Evolutionary conservation across 2,113 vertebrate species (phyloP), one percentile per base, ranked within the genome.

Genomic region (Uria aalge): DNA sequence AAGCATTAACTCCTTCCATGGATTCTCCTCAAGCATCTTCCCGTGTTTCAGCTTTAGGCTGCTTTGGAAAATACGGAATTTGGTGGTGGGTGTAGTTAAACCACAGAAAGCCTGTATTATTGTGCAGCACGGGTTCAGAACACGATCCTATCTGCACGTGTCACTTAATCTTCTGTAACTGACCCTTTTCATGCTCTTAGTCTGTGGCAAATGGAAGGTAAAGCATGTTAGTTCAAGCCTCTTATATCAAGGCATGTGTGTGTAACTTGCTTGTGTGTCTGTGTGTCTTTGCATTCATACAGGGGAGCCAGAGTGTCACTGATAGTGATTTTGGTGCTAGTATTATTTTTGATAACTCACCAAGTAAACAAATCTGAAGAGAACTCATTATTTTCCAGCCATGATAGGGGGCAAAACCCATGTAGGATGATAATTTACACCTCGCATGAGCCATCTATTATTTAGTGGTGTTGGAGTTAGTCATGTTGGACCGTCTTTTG

Each of bases 1-100:
- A 96, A 69, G n/a, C 15, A 2, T 94, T 97, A 95, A 90, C 94
- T 88, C 93, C 40, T 96, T 94, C 77, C 30, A 11, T 30, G 63
- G 50, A 66, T 79, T 93, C 72, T 77, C 21, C 71, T 36, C 1
- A 1, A 89, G 57, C 57, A n/a, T 56, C 40, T 90, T 94, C 23
- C 36, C 1, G 1, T 82, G 48, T 17, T 85, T 95, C 95, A 53
- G 45, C 52, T 92, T 77, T 67, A 73, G 72, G 26, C 52, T 74
- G 41, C 86, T 87, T 82, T 79, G 66, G 71, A 76, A 92, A 87
- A 79, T 27, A 60, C 0, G 0, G 63, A 78, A 55, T 94, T 94
- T 80, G 69, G 53, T 85, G 29, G 74, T 64, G 73, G 26, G n/a
- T 57, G 24, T 50, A 75, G 57, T 83, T 72, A 88, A 90, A 83